Conservation (phyloP, 30 jellyfish, hydroid and myxozoan species). For the Catostylus mosaicus region DNA sequence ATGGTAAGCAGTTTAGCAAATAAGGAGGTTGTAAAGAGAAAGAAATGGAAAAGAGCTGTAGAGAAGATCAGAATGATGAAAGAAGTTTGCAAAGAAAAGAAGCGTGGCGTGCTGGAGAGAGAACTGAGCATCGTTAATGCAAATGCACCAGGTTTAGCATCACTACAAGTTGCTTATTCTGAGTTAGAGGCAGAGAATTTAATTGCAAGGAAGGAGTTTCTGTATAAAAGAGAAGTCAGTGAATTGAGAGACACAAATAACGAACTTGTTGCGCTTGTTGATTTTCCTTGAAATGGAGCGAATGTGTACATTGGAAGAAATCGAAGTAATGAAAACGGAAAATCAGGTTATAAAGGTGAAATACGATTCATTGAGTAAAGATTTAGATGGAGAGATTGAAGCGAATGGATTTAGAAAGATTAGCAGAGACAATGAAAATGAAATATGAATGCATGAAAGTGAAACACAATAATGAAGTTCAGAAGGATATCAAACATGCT, state of each 20-base stretch:
- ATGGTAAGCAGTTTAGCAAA: neutral
- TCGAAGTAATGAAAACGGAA: neutral
- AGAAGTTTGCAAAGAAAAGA: neutral
- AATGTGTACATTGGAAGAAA: neutral
- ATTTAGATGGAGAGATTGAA: neutral
- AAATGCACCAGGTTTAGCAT: neutral
- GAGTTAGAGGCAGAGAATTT: neutral
- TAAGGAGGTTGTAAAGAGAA: neutral
- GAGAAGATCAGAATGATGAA: neutral
- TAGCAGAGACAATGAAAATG: neutral
- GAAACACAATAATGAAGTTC: neutral
- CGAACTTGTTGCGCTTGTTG: neutral
- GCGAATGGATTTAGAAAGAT: neutral
- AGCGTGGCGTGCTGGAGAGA: neutral
- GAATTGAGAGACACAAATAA: neutral
- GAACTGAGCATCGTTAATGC: neutral
- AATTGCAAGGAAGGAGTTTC: neutral
- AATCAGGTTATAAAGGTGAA: neutral
- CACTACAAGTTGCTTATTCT: neutral
- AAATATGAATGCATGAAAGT: neutral
- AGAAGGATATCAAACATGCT: neutral
- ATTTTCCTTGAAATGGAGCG: constrained; percentile 7
- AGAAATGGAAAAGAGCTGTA: neutral
- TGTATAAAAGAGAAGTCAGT: neutral
- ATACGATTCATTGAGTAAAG: neutral